Percentiles rank a stretch among this genome's conserved stretches.
Evolutionary conservation across 2,888 invertebrate genomes (phyloP).

Genomic region (Yponomeuta cagnagella): DNA sequence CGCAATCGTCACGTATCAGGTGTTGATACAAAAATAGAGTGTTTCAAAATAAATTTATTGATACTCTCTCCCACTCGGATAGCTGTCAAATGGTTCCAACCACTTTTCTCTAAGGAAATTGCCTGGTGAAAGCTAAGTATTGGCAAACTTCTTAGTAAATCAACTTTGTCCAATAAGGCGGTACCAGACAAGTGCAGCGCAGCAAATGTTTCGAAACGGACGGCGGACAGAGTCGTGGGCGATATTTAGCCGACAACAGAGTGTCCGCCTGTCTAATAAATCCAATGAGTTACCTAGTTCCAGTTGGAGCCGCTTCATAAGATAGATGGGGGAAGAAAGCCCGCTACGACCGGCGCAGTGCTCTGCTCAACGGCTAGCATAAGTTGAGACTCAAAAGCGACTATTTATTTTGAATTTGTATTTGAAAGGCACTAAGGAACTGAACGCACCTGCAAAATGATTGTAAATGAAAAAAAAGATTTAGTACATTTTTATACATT

Average conservation of each 20-base stretch:
- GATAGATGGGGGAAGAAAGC: neutral
- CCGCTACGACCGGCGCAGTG: neutral
- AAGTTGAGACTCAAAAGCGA: no score
- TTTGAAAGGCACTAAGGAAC: no score
- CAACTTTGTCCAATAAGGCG: neutral
- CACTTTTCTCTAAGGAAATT: neutral
- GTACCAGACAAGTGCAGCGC: neutral
- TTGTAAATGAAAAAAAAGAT: no score
- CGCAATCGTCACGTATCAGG: neutral
- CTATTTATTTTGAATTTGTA: no score
- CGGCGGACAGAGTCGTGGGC: neutral
- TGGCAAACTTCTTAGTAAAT: neutral
- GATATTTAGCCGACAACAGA: neutral
- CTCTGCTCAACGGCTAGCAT: no score
- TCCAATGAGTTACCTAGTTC: neutral
- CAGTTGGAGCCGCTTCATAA: neutral
- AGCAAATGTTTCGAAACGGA: neutral
- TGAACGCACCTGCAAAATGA: no score
- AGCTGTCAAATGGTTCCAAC: neutral
- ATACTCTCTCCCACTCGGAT: neutral
- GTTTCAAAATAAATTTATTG: no score
- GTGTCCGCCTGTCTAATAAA: neutral
- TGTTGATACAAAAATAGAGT: no score
- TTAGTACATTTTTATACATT: no score
- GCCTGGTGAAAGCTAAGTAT: neutral